Evolutionary conservation across 1,140 invertebrate species (phyloP), one percentile per base, ranked within the genome.

Genomic region (Drosophila takahashii): DNA sequence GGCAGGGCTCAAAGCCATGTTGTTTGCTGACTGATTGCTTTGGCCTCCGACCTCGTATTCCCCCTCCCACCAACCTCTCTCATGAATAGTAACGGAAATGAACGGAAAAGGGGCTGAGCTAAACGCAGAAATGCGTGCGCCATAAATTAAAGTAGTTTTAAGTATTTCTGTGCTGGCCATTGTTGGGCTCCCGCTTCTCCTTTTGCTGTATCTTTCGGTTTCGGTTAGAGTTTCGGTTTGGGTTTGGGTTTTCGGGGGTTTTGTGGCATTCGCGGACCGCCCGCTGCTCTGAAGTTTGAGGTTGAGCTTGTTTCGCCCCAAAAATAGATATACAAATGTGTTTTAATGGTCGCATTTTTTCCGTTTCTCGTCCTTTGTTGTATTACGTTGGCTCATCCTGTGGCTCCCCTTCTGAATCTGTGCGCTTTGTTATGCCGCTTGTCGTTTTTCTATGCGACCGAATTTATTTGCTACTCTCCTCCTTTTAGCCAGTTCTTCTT

Each of bases 241-340:
- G 26, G 57, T 48, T 74, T 60, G 54, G 53, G 73, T 42, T 50
- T 72, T 62, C 26, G 13, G 47, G 74, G 37, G 22, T 56, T 58
- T 22, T 72, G 67, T 10, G 54, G 66, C 56, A 72, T 53, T 73
- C 54, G 71, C 60, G 69, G 66, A 72, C 69, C 69, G 65, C 69
- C 69, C 66, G 69, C 53, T 32, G 69, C 62, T 42, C 51, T 15
- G 67, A 62, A 69, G 73, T 60, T 70, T 79, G 70, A 71, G 64
- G 67, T 71, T 36, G 70, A 64, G 58, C 66, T 57, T 51, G 67
- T 78, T 83, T 84, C 70, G 76, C 65, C 78, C 81, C 77, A 81
- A 86, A 87, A 87, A 87, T 87, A 87, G 83, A 87, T 87, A 89
- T 87, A 87, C 84, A 87, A 87, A 87, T 87, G 83, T 87, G 83